Evolutionary conservation across 2,113 vertebrate genomes (phyloP), one percentile per base, ranked within the genome.

Genomic region (Sinocyclocheilus rhinocerous): DNA sequence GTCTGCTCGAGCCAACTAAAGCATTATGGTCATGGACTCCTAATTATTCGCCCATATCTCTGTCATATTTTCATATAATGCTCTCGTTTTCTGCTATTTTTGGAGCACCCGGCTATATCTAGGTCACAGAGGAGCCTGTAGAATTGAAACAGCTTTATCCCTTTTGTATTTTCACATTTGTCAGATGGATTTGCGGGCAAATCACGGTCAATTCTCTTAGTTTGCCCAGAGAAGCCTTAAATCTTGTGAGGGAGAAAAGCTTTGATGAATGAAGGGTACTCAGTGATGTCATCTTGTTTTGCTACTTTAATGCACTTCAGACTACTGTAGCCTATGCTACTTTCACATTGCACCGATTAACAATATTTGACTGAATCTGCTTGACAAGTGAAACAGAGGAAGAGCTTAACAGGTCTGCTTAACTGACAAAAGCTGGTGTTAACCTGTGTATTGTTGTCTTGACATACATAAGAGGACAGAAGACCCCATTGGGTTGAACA

Each of bases 81-180:
- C 69, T 86, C 61, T 76, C 48, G 63, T 86, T 89, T 88, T 82
- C 10, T 84, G 84, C 84, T 89, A 89, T 87, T 85, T 89, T 87
- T 75, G 85, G 83, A 85, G 7, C 72, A 52, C 69, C 63, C 2
- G 61, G 20, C 79, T 81, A 87, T 78, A 89, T 83, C 72, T 87
- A 87, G 88, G 88, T 87, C 88, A 89, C 16, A 77, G 24, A 55
- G 57, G 61, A 69, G 22, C 33, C 42, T n/a, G 13, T 33, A 76
- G 42, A 50, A 78, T 78, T 12, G 36, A 61, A 57, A 55, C 16
- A 24, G 42, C 59, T 85, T 36, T 52, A 50, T 67, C 7, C 3
- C 18, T 33, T 22, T n/a, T 45, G 59, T 48, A 77, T 77, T 77
- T 61, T 76, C n/a, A 84, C 76, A 84, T 79, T 79, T 69, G 81